Evolutionary conservation across 2,797 vertebrate genomes (phyloP).

Genomic region (Chaetodon trifasciatus): DNA sequence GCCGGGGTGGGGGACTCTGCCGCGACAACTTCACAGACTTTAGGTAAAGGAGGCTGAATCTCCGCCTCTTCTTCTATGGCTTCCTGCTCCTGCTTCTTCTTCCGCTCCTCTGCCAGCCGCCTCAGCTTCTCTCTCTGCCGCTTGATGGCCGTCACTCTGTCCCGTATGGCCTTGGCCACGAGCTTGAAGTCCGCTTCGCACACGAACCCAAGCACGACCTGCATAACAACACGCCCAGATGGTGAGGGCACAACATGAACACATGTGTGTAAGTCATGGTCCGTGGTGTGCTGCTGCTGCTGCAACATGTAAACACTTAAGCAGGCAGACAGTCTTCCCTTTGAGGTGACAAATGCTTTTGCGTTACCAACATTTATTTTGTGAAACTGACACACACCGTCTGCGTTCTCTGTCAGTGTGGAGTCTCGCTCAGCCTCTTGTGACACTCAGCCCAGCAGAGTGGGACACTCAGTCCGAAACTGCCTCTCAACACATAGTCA

Average conservation of each 20-base stretch:
- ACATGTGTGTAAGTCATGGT: conserved; percentile 13
- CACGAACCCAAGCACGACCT: conserved; percentile 95
- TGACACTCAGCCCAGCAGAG: conserved; percentile 29
- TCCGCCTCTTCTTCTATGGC: conserved; percentile 86
- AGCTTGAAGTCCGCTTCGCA: conserved; percentile 96
- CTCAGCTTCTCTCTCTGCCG: conserved; percentile 93
- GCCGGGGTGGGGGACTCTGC: conserved; percentile 45
- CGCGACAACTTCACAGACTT: conserved; percentile 36
- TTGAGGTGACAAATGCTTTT: background rate
- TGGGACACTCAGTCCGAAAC: conserved; percentile 34
- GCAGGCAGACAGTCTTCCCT: background rate
- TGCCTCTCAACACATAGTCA: conserved; percentile 75
- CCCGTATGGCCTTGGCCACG: conserved; percentile 94
- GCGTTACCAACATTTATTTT: conserved; percentile 25
- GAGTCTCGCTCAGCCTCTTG: conserved; percentile 16
- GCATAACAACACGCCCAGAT: conserved; percentile 41
- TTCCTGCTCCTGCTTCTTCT: conserved; percentile 78
- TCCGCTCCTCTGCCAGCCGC: conserved; percentile 81
- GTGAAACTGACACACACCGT: conserved; percentile 1
- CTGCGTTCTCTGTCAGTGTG: conserved; percentile 8
- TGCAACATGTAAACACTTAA: conserved; percentile 27
- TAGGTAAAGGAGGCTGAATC: conserved; percentile 68
- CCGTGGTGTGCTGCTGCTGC: conserved; percentile 14
- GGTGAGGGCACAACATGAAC: conserved; percentile 58
- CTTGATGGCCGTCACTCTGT: conserved; percentile 92